phyloP scores from a whole-genome alignment of 2,888 invertebrate genomes.

The Agelastica alni region DNA sequence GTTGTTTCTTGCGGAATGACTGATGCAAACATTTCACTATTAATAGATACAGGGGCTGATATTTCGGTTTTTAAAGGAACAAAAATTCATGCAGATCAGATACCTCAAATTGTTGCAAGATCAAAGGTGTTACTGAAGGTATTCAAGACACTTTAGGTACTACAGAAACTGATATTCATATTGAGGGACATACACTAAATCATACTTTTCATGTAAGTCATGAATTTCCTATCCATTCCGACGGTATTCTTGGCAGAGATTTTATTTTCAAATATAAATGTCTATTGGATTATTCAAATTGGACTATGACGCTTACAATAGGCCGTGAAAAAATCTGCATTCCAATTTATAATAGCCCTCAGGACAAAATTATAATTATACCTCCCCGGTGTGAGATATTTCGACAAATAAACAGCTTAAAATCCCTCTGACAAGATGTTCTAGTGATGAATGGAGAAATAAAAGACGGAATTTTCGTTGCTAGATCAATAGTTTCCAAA shows the following conservation, averaged over 20 bases:
- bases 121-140: neutral
- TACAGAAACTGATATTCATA: too few species aligned
- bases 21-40: too few species aligned
- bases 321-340: neutral
- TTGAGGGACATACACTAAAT: neutral
- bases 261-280: neutral
- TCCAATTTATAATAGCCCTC: neutral
- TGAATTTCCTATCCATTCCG: neutral
- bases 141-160: neutral
- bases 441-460: too few species aligned
- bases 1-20: too few species aligned
- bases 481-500: slow-evolving; percentile 13
- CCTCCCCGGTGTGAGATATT: neutral
- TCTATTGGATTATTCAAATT: neutral
- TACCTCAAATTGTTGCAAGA: neutral
- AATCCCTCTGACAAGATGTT: too few species aligned
- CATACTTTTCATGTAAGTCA: neutral
- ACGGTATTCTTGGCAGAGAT: neutral
- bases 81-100: neutral
- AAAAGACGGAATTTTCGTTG: slow-evolving; percentile 6
- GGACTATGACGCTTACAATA: neutral
- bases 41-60: slow-evolving; percentile 1
- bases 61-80: neutral
- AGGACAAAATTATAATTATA: neutral
- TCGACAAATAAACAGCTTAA: neutral